Evolutionary conservation across 2,888 invertebrate species (phyloP), one percentile per base, ranked within the genome.

Genomic region (Adelognathus sp.): DNA sequence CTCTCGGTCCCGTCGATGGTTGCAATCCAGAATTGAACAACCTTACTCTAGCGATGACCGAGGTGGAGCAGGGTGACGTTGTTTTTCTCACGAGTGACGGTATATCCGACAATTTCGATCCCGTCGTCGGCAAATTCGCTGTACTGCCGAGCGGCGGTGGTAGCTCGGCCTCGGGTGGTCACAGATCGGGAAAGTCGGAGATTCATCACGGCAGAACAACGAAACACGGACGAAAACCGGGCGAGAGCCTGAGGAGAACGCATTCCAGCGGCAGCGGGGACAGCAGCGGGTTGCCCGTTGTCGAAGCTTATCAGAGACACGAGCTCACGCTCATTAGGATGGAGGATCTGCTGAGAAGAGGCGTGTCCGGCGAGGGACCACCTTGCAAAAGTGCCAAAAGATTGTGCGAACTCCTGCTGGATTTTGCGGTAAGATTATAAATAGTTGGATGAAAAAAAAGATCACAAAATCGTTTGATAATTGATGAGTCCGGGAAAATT

Each of bases 21-120:
- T 93, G 92, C 18, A 96, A 96, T 87, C 97, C 97, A 0, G 97
- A 98, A 92, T 92, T 98, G 52, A 96, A 96, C 87, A 98, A 98
- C 91, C 93, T 98, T 61, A 98, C 97, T 0, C 94, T 97, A 81
- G 96, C 96, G 0, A 94, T 97, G 93, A 97, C 96, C 0, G 94
- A 95, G 76, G 93, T 96, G 6, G 96, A 96, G 84, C 92, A 93
- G 56, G 97, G 96, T 7, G 97, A 98, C 88, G 95, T 98, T 78
- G 95, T 98, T 27, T 96, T 97, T 90, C 93, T 98, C 14, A 97
- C 97, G 0, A 96, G 96, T n/a, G 97, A 98, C 88, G 97, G 97
- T 5, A 94, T 98, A 33, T 96, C 97, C 4, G 97, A 98, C 89
- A 98, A 98, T 90, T 97, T 97, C 86, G 97, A 98, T 92, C 97